These are phyloP conservation scores for Stercorarius parasiticus DNA, from an alignment of 2,113 vertebrate species.

Conservation along the genomic window DNA sequence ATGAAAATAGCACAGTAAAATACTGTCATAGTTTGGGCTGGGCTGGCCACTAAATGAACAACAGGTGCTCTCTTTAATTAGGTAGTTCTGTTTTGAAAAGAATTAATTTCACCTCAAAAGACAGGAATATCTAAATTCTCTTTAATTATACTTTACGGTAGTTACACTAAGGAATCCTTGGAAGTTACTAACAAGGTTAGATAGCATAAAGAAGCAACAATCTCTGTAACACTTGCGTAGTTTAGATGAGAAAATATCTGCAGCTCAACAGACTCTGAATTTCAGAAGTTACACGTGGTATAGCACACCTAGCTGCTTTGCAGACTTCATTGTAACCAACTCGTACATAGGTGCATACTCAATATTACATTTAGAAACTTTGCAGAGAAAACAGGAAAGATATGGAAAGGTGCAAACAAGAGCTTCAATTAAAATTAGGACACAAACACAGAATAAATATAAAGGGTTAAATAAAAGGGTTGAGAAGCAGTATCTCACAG, in stretches of 20 bases:
- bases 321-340: not conserved
- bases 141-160: not conserved
- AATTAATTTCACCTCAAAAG: not conserved
- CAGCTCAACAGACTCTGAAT: not conserved
- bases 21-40: not conserved
- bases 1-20: not conserved
- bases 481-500: not conserved
- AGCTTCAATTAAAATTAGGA: not conserved
- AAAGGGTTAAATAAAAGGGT: not conserved
- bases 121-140: not conserved
- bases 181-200: not conserved
- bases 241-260: not conserved
- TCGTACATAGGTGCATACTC: not conserved
- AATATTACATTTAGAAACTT: not conserved
- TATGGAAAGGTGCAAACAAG: not conserved
- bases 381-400: not conserved
- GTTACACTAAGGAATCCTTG: not conserved
- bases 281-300: not conserved
- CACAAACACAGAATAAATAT: not conserved
- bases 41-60: not conserved
- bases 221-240: accelerated
- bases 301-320: not conserved
- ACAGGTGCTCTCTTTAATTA: not conserved
- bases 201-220: not conserved
- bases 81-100: not conserved